Conservation (phyloP, 1,140 invertebrate species). For the Leptinotarsa defecta region DNA sequence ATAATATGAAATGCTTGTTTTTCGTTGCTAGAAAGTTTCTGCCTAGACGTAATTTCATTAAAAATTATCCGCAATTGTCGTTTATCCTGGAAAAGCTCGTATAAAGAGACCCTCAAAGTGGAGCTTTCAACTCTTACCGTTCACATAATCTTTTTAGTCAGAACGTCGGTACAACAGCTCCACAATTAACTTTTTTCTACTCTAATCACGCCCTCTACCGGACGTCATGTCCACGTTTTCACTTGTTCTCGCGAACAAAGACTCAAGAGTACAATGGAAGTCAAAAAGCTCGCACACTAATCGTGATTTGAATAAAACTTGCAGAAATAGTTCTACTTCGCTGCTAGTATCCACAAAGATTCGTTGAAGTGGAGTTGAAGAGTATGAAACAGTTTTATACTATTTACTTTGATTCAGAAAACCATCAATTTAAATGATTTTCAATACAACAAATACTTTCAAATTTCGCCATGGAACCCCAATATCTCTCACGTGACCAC, state of each 20-base stretch:
- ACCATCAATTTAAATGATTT: no score
- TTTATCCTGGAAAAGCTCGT: constrained; percentile 3
- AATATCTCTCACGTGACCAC: no score
- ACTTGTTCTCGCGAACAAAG: constrained; percentile 1
- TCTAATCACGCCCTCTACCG: constrained; percentile 1
- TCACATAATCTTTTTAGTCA: constrained; percentile 3
- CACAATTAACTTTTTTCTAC: background rate
- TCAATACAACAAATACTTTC: no score
- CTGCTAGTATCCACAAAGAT: no score
- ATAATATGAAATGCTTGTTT: constrained; percentile 7
- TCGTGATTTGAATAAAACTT: background rate
- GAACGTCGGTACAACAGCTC: constrained; percentile 1
- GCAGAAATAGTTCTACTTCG: background rate
- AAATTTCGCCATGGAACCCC: no score
- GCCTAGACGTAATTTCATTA: constrained; percentile 8
- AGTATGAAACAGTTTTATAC: no score
- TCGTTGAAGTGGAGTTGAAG: no score
- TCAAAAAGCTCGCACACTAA: background rate
- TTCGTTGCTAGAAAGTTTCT: background rate
- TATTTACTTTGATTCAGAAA: no score
- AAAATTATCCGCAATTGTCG: constrained; percentile 8
- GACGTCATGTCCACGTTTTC: constrained; percentile 2
- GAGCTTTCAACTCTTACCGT: constrained; percentile 5
- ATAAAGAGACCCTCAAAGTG: constrained; percentile 2
- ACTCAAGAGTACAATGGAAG: background rate